Percentiles rank a stretch among this genome's conserved stretches.
phyloP scores from a whole-genome alignment of 92 coral and sea anemone species.

The Pocillopora grandis region DNA sequence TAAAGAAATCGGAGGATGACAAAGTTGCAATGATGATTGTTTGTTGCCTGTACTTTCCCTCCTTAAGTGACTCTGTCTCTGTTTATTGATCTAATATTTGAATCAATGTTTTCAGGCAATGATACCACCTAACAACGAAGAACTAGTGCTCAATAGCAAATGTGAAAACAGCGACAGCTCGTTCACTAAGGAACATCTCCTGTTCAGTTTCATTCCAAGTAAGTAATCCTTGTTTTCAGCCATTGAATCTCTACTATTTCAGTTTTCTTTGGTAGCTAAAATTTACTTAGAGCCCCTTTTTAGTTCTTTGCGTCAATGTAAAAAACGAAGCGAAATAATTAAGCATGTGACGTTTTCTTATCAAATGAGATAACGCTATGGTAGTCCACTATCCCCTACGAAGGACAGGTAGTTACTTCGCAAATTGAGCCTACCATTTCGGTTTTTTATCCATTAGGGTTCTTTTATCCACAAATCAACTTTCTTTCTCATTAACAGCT shows the following conservation, averaged over 20 bases:
- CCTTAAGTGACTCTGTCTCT: neutral
- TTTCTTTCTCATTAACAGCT: conserved; percentile 42
- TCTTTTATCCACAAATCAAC: neutral
- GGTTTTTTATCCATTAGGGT: too few species aligned
- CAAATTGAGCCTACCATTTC: too few species aligned
- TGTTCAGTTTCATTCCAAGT: conserved; percentile 93
- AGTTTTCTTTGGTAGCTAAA: too few species aligned
- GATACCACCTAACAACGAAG: conserved; percentile 73
- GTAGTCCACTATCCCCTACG: too few species aligned
- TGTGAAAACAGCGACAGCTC: conserved; percentile 86
- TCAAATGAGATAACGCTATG: too few species aligned
- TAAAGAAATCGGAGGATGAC: too few species aligned
- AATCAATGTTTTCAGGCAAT: conserved; percentile 47
- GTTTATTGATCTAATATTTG: neutral
- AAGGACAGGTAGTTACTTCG: too few species aligned
- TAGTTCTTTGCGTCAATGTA: too few species aligned
- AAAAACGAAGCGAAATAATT: too few species aligned
- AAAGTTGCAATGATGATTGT: too few species aligned
- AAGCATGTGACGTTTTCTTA: too few species aligned
- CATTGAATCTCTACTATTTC: neutral
- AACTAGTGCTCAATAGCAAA: conserved; percentile 72
- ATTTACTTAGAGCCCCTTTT: too few species aligned
- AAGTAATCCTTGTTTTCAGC: conserved; percentile 17
- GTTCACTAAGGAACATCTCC: conserved; percentile 60
- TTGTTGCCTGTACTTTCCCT: neutral